Evolutionary conservation across 2,888 invertebrate species (phyloP).

Genomic region (Theristus sp.): DNA sequence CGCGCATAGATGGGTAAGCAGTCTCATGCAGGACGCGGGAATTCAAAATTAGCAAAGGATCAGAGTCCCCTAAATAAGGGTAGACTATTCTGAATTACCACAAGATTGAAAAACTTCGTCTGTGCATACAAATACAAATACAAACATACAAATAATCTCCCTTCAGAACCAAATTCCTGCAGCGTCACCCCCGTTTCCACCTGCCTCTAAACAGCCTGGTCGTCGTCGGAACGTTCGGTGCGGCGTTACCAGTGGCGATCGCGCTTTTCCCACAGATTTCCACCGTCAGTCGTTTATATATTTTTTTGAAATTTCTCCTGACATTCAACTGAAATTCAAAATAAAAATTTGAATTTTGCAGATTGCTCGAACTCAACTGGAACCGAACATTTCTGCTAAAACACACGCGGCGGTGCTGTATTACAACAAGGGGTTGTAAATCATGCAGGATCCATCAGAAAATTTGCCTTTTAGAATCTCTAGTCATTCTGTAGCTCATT

Average conservation of each 20-base stretch:
- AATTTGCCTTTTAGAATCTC: too few relatives aligned
- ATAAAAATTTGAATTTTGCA: conserved; percentile 10
- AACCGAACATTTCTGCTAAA: conserved; percentile 22
- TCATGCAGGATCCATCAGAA: not conserved
- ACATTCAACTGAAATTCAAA: not conserved
- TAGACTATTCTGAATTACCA: not conserved
- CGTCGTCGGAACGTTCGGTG: conserved; percentile 32
- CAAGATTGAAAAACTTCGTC: not conserved
- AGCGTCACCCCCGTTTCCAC: conserved; percentile 28
- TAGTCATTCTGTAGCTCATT: too few relatives aligned
- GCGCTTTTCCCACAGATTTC: conserved; percentile 36
- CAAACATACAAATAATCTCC: not conserved
- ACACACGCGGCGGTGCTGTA: conserved; percentile 21
- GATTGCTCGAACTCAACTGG: conserved; percentile 22
- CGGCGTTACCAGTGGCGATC: conserved; percentile 35
- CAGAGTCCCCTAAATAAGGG: not conserved
- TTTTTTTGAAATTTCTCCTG: too few relatives aligned
- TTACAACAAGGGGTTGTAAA: conserved; percentile 30
- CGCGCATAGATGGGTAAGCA: too few relatives aligned
- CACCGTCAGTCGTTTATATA: conserved; percentile 7
- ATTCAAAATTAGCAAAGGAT: too few relatives aligned
- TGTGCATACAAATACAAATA: not conserved
- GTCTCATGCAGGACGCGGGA: too few relatives aligned
- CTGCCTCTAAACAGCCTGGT: conserved; percentile 34
- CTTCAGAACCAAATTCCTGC: conserved; percentile 27